phyloP scores from a whole-genome alignment of 2,888 invertebrate species.

The Ormyrus nitidulus region DNA sequence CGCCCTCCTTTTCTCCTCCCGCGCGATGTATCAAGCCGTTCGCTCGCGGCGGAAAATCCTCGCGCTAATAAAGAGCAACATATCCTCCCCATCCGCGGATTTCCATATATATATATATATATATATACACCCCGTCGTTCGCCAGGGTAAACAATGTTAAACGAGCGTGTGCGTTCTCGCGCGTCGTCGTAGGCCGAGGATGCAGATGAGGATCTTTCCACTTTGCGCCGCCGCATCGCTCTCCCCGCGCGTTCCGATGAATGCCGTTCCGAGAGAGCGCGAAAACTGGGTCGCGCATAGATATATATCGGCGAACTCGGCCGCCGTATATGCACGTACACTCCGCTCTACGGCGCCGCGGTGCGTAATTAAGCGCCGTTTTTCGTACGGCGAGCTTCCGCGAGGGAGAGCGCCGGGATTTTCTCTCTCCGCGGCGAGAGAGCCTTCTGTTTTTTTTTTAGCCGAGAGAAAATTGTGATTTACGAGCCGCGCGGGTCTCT shows the following conservation, averaged over 20 bases:
- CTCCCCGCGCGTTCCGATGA: slow-evolving; percentile 25
- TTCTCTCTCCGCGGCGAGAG: too few relatives aligned
- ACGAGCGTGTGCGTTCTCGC: too few relatives aligned
- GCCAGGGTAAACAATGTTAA: too few relatives aligned
- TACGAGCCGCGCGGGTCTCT: too few relatives aligned
- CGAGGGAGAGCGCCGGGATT: too few relatives aligned
- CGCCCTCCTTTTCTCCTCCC: too few relatives aligned
- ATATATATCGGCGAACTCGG: slow-evolving; percentile 5
- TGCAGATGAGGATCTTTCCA: slow-evolving; percentile 35
- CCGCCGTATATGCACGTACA: background rate
- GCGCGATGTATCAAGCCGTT: too few relatives aligned
- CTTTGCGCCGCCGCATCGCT: slow-evolving; percentile 1
- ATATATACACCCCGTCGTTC: background rate
- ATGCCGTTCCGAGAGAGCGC: slow-evolving; percentile 29
- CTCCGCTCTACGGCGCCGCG: background rate
- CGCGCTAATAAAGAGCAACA: too few relatives aligned
- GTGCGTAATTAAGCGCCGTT: slow-evolving; percentile 25
- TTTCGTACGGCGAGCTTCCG: background rate
- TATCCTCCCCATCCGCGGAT: background rate
- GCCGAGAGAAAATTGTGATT: too few relatives aligned
- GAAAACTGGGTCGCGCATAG: slow-evolving; percentile 43
- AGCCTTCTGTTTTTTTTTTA: too few relatives aligned
- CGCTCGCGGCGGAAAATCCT: too few relatives aligned
- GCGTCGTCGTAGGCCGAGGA: background rate
- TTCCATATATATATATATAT: background rate